These are phyloP conservation scores for Lasioglossum morio DNA, from an alignment of 2,888 invertebrate genomes.

Conservation along the genomic window DNA sequence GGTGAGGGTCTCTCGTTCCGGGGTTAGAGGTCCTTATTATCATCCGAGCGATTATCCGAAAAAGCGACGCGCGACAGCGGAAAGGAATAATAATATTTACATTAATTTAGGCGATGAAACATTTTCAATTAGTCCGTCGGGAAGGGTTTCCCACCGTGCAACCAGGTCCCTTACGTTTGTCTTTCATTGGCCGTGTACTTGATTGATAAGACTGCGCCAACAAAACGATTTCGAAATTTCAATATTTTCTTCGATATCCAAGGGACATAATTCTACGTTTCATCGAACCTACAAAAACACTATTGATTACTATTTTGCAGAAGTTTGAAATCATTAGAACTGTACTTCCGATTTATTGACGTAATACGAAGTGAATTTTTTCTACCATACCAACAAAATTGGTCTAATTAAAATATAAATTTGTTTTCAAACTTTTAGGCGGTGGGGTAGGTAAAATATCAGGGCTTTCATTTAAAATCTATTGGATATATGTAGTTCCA, in stretches of 20 bases:
- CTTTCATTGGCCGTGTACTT: constrained; percentile 30
- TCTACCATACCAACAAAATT: neutral
- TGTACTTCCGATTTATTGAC: neutral
- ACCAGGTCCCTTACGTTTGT: neutral
- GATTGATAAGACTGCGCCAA: constrained; percentile 24
- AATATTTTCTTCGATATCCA: neutral
- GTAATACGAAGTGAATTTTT: neutral
- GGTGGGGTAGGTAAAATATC: neutral
- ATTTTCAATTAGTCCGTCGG: constrained; percentile 53
- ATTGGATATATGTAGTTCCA: neutral
- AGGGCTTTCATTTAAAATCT: neutral
- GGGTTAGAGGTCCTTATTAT: constrained; percentile 54
- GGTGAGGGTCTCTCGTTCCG: neutral
- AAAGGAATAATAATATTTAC: constrained; percentile 62
- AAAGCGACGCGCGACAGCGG: constrained; percentile 53
- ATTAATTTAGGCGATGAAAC: constrained; percentile 58
- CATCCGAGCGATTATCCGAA: constrained; percentile 63
- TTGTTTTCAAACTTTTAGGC: neutral
- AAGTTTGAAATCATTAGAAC: neutral
- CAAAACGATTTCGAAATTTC: neutral
- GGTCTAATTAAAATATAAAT: neutral
- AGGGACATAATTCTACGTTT: neutral
- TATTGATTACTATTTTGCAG: neutral
- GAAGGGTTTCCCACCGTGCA: constrained; percentile 25
- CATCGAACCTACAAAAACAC: neutral